phyloP scores from a whole-genome alignment of 2,797 vertebrate genomes.

The Remorina albescens region DNA sequence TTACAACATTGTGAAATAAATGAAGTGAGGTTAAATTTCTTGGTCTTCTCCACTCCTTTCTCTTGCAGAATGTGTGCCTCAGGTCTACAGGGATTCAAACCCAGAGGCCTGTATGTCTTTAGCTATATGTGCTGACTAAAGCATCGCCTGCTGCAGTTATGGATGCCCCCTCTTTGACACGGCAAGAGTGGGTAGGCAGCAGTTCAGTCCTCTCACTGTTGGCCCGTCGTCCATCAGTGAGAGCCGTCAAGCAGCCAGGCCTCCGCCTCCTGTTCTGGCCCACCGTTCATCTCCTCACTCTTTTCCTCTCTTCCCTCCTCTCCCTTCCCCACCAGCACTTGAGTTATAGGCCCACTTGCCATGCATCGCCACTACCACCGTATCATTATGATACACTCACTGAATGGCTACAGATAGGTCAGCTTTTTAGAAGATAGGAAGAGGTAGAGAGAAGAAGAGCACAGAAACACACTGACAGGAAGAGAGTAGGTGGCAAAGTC shows the following conservation, averaged over 20 bases:
- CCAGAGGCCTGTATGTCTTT: conserved; percentile 37
- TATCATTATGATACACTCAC: conserved; percentile 73
- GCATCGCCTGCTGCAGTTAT: conserved; percentile 54
- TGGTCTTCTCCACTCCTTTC: conserved; percentile 26
- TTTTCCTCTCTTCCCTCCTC: conserved; percentile 22
- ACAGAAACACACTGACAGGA: conserved; percentile 48
- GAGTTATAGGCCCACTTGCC: conserved; percentile 63
- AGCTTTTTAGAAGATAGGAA: conserved; percentile 54
- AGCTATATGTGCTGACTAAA: conserved; percentile 73
- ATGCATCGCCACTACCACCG: conserved; percentile 33
- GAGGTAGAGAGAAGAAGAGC: conserved; percentile 31
- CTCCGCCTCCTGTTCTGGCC: conserved; percentile 33
- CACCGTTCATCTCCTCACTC: conserved; percentile 14
- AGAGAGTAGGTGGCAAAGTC: conserved; percentile 61
- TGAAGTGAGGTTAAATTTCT: conserved; percentile 47
- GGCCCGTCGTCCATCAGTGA: conserved; percentile 50
- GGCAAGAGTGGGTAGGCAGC: conserved; percentile 48
- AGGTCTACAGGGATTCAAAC: conserved; percentile 51
- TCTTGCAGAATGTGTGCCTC: conserved; percentile 36
- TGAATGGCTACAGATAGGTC: conserved; percentile 63
- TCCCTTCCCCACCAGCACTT: conserved; percentile 28
- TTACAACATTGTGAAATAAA: conserved; percentile 52
- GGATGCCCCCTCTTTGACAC: conserved; percentile 69
- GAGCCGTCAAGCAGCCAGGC: conserved; percentile 37
- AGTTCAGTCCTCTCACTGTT: conserved; percentile 44